A percentile compares a stretch with the other conserved stretches of the same genome.
These are phyloP conservation scores for Sciurus carolinensis DNA, from an alignment of 2,797 vertebrate genomes.

Conservation along the genomic window DNA sequence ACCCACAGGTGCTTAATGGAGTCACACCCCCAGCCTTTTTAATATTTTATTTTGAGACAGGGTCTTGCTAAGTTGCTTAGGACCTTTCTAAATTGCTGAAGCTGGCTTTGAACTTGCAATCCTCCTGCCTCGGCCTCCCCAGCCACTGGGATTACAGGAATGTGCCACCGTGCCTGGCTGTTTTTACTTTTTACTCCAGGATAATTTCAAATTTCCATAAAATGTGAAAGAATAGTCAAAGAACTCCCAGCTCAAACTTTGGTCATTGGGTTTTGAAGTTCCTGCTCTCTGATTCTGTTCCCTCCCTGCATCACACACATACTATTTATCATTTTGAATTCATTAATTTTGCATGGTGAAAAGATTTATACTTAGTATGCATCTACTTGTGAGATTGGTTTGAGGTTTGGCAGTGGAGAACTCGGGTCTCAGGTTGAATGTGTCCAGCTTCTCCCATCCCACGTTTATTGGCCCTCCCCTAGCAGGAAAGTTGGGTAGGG, in stretches of 20 bases:
- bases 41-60: too few relatives aligned
- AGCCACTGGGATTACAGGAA: too few relatives aligned
- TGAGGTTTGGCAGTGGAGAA: neutral
- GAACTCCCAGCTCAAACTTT: neutral
- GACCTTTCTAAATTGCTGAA: too few relatives aligned
- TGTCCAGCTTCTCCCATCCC: neutral
- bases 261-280: neutral
- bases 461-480: fast-evolving
- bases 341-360: neutral
- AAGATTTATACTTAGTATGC: neutral
- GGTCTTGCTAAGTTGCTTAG: too few relatives aligned
- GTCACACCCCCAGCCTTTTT: too few relatives aligned
- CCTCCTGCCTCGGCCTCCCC: too few relatives aligned
- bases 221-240: conserved; percentile 20
- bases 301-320: too few relatives aligned
- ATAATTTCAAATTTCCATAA: conserved; percentile 33
- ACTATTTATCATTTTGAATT: conserved; percentile 21
- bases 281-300: neutral
- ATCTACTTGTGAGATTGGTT: neutral
- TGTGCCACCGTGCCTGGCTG: too few relatives aligned
- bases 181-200: neutral
- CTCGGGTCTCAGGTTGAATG: neutral
- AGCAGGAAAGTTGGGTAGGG: too few relatives aligned
- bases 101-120: too few relatives aligned
- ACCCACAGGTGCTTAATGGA: too few relatives aligned